Evolutionary conservation across 2,888 invertebrate species (phyloP).

Genomic region (Tanytarsus gracilentus): DNA sequence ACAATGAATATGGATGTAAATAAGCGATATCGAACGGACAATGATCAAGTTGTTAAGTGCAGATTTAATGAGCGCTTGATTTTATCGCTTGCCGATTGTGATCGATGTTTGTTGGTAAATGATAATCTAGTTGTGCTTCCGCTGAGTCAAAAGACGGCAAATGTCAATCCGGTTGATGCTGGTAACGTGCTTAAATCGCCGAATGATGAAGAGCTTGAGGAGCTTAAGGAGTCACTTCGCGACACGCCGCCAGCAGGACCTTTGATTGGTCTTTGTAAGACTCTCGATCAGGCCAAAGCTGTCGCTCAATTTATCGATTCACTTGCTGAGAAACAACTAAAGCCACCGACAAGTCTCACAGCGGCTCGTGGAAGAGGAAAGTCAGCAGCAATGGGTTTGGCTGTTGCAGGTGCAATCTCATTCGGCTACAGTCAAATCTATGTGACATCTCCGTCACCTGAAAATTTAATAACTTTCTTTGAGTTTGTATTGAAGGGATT

Average conservation of each 20-base stretch:
- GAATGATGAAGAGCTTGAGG: constrained; percentile 55
- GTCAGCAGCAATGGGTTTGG: constrained; percentile 91
- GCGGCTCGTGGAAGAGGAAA: constrained; percentile 97
- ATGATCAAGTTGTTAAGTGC: constrained; percentile 82
- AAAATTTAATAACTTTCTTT: constrained; percentile 94
- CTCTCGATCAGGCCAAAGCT: constrained; percentile 88
- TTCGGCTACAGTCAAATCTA: constrained; percentile 81
- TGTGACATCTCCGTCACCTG: constrained; percentile 96
- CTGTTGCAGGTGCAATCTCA: constrained; percentile 77
- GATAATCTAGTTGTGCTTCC: constrained; percentile 88
- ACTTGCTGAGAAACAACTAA: constrained; percentile 77
- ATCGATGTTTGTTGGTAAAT: constrained; percentile 86
- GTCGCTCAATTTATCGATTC: constrained; percentile 89
- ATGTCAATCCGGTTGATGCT: constrained; percentile 62
- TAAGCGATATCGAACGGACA: constrained; percentile 82
- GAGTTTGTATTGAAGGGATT: constrained; percentile 94
- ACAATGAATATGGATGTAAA: constrained; percentile 99
- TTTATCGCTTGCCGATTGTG: constrained; percentile 78
- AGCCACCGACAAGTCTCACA: constrained; percentile 88
- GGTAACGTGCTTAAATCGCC: constrained; percentile 30
- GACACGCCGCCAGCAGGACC: constrained; percentile 90
- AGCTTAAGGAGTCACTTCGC: constrained; percentile 70
- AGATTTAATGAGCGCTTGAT: constrained; percentile 96
- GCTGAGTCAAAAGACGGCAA: constrained; percentile 78
- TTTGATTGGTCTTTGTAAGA: constrained; percentile 80